Conservation (phyloP, 2,113 vertebrate genomes). For the Gallinago undulata region DNA sequence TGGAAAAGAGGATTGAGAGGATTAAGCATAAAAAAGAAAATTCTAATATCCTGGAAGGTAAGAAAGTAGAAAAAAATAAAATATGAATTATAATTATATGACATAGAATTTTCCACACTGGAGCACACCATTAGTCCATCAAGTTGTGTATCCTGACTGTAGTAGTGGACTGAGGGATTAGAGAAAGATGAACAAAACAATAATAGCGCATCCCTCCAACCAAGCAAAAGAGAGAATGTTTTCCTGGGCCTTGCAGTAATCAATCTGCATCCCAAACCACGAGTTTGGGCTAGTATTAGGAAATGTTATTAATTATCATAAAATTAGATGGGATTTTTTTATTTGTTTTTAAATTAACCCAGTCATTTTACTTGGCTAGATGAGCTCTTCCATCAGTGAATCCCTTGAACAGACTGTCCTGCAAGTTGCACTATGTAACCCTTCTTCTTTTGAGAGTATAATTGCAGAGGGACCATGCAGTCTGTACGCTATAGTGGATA, state of each 20-base stretch:
- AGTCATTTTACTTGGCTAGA: not conserved
- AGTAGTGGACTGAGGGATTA: not conserved
- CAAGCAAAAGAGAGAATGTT: not conserved
- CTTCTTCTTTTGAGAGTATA: not conserved
- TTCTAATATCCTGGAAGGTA: not conserved
- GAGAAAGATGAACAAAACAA: not conserved
- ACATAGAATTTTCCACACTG: constrained; percentile 8
- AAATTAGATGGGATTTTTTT: not conserved
- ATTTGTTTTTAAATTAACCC: not conserved
- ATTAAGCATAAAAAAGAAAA: not conserved
- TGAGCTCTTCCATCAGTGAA: not conserved
- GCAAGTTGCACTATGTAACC: not conserved
- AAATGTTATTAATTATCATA: not conserved
- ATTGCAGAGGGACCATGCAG: not conserved
- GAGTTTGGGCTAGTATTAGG: not conserved
- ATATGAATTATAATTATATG: not conserved
- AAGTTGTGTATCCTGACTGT: not conserved
- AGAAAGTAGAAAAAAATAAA: not conserved
- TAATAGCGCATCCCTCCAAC: not conserved
- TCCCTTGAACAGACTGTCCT: not conserved
- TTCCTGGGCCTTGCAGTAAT: not conserved
- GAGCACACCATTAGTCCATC: not conserved
- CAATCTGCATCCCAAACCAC: not conserved
- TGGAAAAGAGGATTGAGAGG: constrained; percentile 10
- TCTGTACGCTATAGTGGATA: not conserved